Evolutionary conservation across 1,140 invertebrate genomes (phyloP).

Genomic region (Ostrea edulis): DNA sequence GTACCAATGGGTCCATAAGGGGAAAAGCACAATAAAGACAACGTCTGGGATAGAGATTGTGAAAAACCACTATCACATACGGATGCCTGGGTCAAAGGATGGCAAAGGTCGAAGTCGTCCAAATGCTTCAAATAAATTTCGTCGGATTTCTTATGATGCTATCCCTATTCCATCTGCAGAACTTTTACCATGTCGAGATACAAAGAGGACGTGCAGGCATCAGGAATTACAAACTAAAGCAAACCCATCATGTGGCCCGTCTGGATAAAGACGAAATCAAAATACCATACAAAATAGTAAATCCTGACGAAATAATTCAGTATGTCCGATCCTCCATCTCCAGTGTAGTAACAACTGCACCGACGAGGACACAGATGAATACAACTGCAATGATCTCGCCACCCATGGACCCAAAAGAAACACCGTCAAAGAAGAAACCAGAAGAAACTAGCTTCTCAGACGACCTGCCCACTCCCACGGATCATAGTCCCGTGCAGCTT

Average conservation of each 20-base stretch:
- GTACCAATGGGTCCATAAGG: slow-evolving; percentile 37
- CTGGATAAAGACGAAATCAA: background rate
- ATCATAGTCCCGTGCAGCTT: background rate
- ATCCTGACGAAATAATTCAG: background rate
- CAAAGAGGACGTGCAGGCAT: background rate
- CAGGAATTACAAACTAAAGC: background rate
- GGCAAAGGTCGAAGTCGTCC: background rate
- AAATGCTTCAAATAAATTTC: background rate
- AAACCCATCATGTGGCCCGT: background rate
- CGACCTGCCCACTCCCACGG: background rate
- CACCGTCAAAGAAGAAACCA: too few species aligned
- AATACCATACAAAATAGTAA: background rate
- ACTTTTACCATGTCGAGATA: too few species aligned
- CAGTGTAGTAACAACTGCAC: background rate
- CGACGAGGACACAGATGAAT: background rate
- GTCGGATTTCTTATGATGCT: background rate
- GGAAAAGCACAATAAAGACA: too few species aligned
- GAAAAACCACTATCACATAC: background rate
- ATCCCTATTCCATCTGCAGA: background rate
- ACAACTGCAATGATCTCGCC: background rate
- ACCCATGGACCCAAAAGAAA: background rate
- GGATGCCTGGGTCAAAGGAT: background rate
- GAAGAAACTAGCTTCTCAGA: too few species aligned
- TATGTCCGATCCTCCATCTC: background rate
- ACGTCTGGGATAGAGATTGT: too few species aligned